These are phyloP conservation scores for Semotilus atromaculatus DNA, from an alignment of 2,797 vertebrate species.

Conservation along the genomic window DNA sequence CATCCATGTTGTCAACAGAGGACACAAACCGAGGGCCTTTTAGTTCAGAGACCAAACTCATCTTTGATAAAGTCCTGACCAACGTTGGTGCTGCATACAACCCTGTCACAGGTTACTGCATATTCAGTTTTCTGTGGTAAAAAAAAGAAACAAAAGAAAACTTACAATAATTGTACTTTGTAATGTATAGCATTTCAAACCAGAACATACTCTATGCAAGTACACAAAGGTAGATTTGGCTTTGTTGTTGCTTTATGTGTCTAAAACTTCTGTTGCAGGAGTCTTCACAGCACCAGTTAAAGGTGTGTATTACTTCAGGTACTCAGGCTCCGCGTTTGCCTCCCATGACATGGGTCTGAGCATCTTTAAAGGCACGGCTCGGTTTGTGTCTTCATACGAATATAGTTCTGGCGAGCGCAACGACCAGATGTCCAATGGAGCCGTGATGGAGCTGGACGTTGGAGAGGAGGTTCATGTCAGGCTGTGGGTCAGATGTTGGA, in stretches of 20 bases:
- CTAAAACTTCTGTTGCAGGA: slow-evolving; percentile 12
- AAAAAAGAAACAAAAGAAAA: background rate
- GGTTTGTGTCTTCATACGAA: slow-evolving; percentile 57
- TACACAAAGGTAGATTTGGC: too few relatives aligned
- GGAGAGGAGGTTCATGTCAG: slow-evolving; percentile 51
- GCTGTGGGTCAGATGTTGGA: slow-evolving; percentile 49
- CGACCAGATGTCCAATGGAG: slow-evolving; percentile 50
- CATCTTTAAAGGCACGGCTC: slow-evolving; percentile 48
- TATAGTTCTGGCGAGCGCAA: slow-evolving; percentile 35
- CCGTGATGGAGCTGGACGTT: slow-evolving; percentile 45
- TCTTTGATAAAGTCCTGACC: slow-evolving; percentile 58
- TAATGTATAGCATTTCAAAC: background rate
- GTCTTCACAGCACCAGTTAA: slow-evolving; percentile 52
- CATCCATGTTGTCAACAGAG: slow-evolving; percentile 28
- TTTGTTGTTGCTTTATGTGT: background rate
- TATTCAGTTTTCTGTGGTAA: background rate
- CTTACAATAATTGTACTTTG: background rate
- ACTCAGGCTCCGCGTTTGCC: slow-evolving; percentile 45
- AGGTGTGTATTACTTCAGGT: slow-evolving; percentile 58
- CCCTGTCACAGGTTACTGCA: slow-evolving; percentile 45
- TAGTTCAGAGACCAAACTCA: slow-evolving; percentile 47
- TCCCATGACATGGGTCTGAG: slow-evolving; percentile 52
- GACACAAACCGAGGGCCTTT: slow-evolving; percentile 39
- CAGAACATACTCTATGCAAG: background rate
- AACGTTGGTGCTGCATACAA: slow-evolving; percentile 53